Evolutionary conservation across 1,140 invertebrate genomes (phyloP).

Genomic region (Aphaenogaster rudis): DNA sequence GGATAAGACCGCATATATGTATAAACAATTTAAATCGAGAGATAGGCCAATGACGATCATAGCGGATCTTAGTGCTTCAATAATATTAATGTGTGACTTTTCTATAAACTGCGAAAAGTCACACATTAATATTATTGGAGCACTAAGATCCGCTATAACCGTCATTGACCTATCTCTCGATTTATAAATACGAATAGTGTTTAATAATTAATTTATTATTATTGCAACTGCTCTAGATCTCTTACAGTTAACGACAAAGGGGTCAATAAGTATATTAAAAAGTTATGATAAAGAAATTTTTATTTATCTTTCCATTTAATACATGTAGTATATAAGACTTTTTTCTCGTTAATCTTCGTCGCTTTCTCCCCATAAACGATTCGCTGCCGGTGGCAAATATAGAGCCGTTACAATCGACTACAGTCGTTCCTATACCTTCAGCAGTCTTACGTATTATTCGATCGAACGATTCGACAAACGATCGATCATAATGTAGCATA

Average conservation of each 20-base stretch:
- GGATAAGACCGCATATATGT: too few relatives aligned
- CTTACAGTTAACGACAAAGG: neutral
- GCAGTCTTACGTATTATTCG: neutral
- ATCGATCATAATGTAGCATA: neutral
- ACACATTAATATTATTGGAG: too few relatives aligned
- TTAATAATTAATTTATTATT: neutral
- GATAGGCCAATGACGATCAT: too few relatives aligned
- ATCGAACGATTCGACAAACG: slow-evolving; percentile 12
- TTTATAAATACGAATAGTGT: neutral
- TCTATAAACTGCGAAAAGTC: too few relatives aligned
- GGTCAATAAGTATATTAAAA: neutral
- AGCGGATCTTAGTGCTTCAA: too few relatives aligned
- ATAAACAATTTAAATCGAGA: too few relatives aligned
- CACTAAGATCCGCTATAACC: too few relatives aligned
- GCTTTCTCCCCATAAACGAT: slow-evolving; percentile 53
- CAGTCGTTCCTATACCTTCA: neutral
- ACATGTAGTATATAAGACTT: neutral
- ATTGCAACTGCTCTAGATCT: neutral
- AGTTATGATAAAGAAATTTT: slow-evolving; percentile 7
- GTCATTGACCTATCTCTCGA: too few relatives aligned
- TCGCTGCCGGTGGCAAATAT: neutral
- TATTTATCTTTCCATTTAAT: neutral
- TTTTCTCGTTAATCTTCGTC: slow-evolving; percentile 20
- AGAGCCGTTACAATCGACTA: neutral
- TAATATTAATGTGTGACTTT: too few relatives aligned